Base-by-base conservation (phyloP, 2,113 vertebrate genomes). In the Laticauda colubrina region DNA sequence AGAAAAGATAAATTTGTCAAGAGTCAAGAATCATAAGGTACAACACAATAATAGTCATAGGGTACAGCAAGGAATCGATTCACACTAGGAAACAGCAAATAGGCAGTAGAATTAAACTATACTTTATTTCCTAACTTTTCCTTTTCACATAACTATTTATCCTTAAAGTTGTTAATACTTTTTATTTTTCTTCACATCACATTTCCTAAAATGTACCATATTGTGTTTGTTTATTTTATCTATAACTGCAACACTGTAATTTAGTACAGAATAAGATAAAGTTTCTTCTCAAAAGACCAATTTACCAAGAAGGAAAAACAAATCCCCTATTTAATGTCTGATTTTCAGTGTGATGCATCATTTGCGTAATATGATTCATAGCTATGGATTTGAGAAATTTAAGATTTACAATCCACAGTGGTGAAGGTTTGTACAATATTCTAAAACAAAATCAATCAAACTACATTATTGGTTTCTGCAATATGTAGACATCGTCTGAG, bases 71-170 rank as follows among this genome's bases (percentile, higher is more conserved):
- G 48, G 48, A 48, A 48, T 48, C 1, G 1, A 48, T 48, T 48
- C 48, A 48, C 48, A 48, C 48, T 48, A 48, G 48, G 48, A 48
- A 48, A 48, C 6, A 8, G 48, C 7, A 0, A 0, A 91, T 56
- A 86, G 56, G 90, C 93, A 95, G 94, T 93, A 93, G 95, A 94
- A 94, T 15, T 11, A 43, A n/a, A 26, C 11, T 57, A 45, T 29
- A 64, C 87, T 12, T 14, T 24, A 3, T 90, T 87, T 53, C 29
- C 23, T 45, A 59, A 29, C n/a, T 54, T 87, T 34, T 26, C 26
- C 15, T 57, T 93, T 90, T 90, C 61, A 85, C n/a, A 43, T 39
- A 57, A 85, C 64, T 34, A 39, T 92, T 64, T 53, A 39, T 43
- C 45, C 81, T 53, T 88, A 91, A 54, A 4, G 75, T 34, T 57